Base-by-base conservation (phyloP, 2,113 vertebrate species). In the Chlorocebus sabaeus region DNA sequence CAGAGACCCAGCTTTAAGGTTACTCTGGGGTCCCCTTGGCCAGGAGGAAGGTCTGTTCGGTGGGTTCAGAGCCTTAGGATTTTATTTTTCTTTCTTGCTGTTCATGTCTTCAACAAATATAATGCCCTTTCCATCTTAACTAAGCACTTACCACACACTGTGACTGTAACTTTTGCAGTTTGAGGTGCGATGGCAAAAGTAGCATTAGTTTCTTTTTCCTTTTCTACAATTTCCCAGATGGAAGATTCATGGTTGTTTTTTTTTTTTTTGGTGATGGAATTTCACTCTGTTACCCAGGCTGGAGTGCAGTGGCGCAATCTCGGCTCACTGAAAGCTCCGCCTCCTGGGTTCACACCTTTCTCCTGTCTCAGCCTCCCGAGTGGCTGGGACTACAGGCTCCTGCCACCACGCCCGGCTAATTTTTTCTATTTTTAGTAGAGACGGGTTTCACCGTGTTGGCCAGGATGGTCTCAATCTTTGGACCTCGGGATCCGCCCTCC, bases 401-500 rank as follows among this genome's bases (percentile, higher is more conserved):
- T 0, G 3, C 48, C 48, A 50, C 48, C 48, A 50, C 12, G 13
- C 48, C 48, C 0, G 0, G 48, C 48, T 50, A 13, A 50, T 14
- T 50, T 50, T 50, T 50, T 14, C 48, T 14, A 14, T 50, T 50
- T 50, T 50, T 13, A 50, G 48, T 50, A 50, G 48, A 50, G 48
- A 50, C 13, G 3, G 48, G 13, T 50, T 50, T 50, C 48, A 50
- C 48, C 13, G 0, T 50, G 48, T 50, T 50, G 48, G 48, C 48
- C 48, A 50, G 48, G 48, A 50, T 50, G 48, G 48, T 50, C 48
- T 50, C 48, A 50, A 14, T 50, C 13, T 50, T 50, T 50, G 12
- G 48, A 50, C 48, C 48, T 50, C 0, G 13, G 14, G 48, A 50
- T 50, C 48, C 0, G 48, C 48, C 48, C 13, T 50, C 48, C 48